Percentiles rank a stretch among this genome's conserved stretches.
phyloP scores from a whole-genome alignment of 2,113 vertebrate genomes.

The Micromys minutus region DNA sequence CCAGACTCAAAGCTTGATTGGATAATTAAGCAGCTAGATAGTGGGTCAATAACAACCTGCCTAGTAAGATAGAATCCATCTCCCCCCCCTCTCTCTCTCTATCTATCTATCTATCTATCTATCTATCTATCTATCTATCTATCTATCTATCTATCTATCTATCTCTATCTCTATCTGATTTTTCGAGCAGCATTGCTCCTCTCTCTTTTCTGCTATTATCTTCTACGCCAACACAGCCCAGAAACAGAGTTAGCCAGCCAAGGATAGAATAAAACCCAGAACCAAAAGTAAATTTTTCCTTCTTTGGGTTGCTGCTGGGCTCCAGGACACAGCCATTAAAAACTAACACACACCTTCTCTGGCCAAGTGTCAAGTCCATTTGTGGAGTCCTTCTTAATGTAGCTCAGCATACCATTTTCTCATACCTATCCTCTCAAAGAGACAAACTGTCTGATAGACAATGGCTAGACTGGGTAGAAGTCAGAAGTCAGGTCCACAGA shows the following conservation, averaged over 20 bases:
- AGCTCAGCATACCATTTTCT: background rate
- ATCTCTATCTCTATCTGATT: background rate
- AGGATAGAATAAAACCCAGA: background rate
- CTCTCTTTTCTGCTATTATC: background rate
- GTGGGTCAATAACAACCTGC: too few species aligned
- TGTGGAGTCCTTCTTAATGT: background rate
- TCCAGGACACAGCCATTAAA: background rate
- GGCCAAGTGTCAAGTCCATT: background rate
- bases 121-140: too few species aligned
- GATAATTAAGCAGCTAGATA: background rate
- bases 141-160: too few species aligned
- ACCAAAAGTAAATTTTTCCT: background rate
- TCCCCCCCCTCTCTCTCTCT: too few species aligned
- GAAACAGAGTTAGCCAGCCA: background rate
- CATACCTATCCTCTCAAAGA: background rate
- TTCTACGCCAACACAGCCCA: background rate
- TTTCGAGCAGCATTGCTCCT: background rate
- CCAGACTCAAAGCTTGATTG: background rate
- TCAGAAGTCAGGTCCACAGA: accelerated
- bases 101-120: background rate
- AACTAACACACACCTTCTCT: background rate
- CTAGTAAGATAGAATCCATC: background rate
- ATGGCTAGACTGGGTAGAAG: background rate
- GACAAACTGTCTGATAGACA: background rate
- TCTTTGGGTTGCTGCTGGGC: background rate